Evolutionary conservation across 2,888 invertebrate genomes (phyloP).

Genomic region (Isoperla grammatica): DNA sequence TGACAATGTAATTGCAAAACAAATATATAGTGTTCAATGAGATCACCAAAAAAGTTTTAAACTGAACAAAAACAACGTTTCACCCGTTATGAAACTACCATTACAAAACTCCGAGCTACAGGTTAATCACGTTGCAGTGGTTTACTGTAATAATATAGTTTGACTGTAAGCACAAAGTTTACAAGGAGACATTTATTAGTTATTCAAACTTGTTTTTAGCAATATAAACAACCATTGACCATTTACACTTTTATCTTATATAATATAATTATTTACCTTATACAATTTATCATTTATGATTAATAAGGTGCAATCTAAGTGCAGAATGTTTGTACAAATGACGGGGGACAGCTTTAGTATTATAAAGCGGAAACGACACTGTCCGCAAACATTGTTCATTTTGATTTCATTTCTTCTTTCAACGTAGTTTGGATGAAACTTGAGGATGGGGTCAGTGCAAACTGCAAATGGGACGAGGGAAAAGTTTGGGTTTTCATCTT

Average conservation of each 20-base stretch:
- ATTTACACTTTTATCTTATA: conserved; percentile 26
- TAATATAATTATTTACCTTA: conserved; percentile 14
- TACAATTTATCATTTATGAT: conserved; percentile 19
- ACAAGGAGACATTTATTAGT: conserved; percentile 31
- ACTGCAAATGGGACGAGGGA: no score
- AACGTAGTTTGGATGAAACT: conserved; percentile 26
- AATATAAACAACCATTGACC: conserved; percentile 31
- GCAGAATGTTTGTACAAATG: conserved; percentile 24
- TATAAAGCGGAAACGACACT: neutral
- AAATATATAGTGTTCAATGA: no score
- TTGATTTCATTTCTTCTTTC: conserved; percentile 4
- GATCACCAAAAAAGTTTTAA: no score
- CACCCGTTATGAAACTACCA: no score
- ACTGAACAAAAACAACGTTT: no score
- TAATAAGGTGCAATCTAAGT: conserved; percentile 24
- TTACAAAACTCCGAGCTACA: no score
- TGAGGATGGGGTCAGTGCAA: conserved; percentile 28
- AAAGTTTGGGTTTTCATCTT: no score
- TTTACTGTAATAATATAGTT: no score
- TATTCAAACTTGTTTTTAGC: conserved; percentile 29
- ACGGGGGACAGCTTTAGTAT: conserved; percentile 13
- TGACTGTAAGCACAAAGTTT: conserved; percentile 1
- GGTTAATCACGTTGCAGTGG: no score
- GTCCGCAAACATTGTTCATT: neutral
- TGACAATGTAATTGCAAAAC: no score